Percentiles rank a stretch among this genome's conserved stretches.
Evolutionary conservation across 2,797 vertebrate genomes (phyloP).

Genomic region (Argentina silus): DNA sequence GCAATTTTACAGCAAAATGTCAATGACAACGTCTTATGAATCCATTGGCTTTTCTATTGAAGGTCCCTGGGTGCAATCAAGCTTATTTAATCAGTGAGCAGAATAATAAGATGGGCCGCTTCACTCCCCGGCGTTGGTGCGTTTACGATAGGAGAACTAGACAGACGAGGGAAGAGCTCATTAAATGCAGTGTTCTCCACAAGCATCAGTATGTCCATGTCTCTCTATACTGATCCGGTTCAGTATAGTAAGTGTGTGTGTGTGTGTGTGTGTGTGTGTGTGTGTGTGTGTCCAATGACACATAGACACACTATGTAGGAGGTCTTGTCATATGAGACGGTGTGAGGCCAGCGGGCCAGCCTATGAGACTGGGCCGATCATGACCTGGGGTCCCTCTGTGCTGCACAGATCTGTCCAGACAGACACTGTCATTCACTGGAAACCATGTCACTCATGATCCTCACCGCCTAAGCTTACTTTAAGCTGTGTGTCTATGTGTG

Average conservation of each 20-base stretch:
- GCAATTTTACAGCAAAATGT: slow-evolving; percentile 41
- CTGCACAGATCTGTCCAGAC: slow-evolving; percentile 23
- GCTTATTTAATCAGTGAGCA: slow-evolving; percentile 53
- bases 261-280: slow-evolving; percentile 17
- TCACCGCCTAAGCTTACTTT: not conserved
- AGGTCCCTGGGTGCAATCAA: slow-evolving; percentile 31
- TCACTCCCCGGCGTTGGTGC: not conserved
- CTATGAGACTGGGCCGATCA: slow-evolving; percentile 20
- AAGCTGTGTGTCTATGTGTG: not conserved
- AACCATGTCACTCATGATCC: slow-evolving; percentile 1
- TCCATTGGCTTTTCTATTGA: slow-evolving; percentile 18
- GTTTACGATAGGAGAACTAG: not conserved
- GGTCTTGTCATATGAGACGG: too few relatives aligned
- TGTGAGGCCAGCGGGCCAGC: slow-evolving; percentile 10
- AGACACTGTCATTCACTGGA: slow-evolving; percentile 30
- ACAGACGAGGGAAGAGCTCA: not conserved
- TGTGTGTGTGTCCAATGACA: not conserved
- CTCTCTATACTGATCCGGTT: too few relatives aligned
- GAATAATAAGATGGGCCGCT: slow-evolving; percentile 46
- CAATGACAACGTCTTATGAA: slow-evolving; percentile 7
- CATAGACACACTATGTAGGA: too few relatives aligned
- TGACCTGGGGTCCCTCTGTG: slow-evolving; percentile 7
- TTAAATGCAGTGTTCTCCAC: slow-evolving; percentile 26
- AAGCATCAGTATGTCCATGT: not conserved
- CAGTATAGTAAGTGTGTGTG: not conserved